Conservation (phyloP, 2,888 invertebrate genomes). For the Eilema depressum region DNA sequence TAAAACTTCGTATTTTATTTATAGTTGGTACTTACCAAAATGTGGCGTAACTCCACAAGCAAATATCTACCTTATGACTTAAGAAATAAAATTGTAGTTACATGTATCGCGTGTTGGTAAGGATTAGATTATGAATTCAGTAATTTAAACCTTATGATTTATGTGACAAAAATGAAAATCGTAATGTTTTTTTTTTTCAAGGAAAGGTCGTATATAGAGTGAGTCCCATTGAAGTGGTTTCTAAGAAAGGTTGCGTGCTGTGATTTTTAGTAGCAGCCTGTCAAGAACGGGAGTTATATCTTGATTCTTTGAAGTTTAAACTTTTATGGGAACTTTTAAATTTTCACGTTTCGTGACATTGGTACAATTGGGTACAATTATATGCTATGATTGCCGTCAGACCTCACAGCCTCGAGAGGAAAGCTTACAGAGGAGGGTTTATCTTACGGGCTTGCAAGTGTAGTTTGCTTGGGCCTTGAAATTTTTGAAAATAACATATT, state of each 20-base stretch:
- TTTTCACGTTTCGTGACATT: neutral
- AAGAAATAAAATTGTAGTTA: slow-evolving; percentile 14
- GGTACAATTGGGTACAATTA: neutral
- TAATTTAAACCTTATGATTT: slow-evolving; percentile 54
- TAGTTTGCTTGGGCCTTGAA: too few relatives aligned
- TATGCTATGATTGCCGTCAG: too few relatives aligned
- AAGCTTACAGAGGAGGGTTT: too few relatives aligned
- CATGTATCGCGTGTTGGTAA: slow-evolving; percentile 15
- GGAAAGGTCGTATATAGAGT: slow-evolving; percentile 43
- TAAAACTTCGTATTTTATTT: slow-evolving; percentile 55
- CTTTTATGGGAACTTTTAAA: slow-evolving; percentile 22
- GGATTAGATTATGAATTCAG: slow-evolving; percentile 42
- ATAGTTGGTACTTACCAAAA: slow-evolving; percentile 38
- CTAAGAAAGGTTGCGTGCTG: slow-evolving; percentile 46
- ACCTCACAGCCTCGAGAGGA: too few relatives aligned
- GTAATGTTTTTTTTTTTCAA: slow-evolving; percentile 33
- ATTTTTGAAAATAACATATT: too few relatives aligned
- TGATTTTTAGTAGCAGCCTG: slow-evolving; percentile 45
- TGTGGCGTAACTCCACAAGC: slow-evolving; percentile 12
- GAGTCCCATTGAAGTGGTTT: slow-evolving; percentile 38
- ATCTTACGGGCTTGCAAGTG: too few relatives aligned
- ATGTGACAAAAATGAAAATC: slow-evolving; percentile 46
- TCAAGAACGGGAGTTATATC: slow-evolving; percentile 40
- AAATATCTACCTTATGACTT: slow-evolving; percentile 14
- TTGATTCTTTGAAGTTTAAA: slow-evolving; percentile 47